Evolutionary conservation across 2,797 vertebrate genomes (phyloP).

Genomic region (Aeoliscus strigatus): DNA sequence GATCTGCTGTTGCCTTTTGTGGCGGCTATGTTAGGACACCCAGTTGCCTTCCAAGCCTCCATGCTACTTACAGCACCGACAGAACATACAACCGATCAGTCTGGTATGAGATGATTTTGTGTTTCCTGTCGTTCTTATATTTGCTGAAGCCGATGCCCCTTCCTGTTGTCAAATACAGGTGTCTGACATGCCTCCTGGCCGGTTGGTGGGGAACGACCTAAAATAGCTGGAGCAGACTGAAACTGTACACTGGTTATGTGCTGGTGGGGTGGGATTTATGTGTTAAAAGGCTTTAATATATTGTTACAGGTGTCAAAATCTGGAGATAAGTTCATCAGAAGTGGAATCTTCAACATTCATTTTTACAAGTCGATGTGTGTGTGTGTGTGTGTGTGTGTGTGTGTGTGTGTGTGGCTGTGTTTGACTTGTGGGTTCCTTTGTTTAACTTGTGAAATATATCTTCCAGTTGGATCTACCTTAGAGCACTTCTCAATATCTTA

Average conservation of each 20-base stretch:
- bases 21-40: conserved; percentile 6
- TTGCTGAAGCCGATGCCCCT: conserved; percentile 10
- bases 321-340: too few species aligned
- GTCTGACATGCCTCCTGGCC: conserved; percentile 51
- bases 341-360: not conserved
- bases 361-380: too few species aligned
- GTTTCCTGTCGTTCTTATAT: not conserved
- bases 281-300: conserved; percentile 17
- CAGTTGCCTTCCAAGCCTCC: not conserved
- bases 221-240: conserved; percentile 72
- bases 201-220: conserved; percentile 57
- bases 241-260: conserved; percentile 60
- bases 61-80: not conserved
- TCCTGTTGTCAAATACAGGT: conserved; percentile 63
- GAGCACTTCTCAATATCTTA: too few species aligned
- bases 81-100: not conserved
- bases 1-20: conserved; percentile 21
- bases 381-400: too few species aligned
- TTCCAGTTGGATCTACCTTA: too few species aligned
- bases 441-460: too few species aligned
- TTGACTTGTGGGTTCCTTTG: too few species aligned
- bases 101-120: not conserved
- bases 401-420: too few species aligned
- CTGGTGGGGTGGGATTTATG: conserved; percentile 25
- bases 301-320: conserved; percentile 9